phyloP scores from a whole-genome alignment of 2,888 invertebrate species.

The Lingula anatina region DNA sequence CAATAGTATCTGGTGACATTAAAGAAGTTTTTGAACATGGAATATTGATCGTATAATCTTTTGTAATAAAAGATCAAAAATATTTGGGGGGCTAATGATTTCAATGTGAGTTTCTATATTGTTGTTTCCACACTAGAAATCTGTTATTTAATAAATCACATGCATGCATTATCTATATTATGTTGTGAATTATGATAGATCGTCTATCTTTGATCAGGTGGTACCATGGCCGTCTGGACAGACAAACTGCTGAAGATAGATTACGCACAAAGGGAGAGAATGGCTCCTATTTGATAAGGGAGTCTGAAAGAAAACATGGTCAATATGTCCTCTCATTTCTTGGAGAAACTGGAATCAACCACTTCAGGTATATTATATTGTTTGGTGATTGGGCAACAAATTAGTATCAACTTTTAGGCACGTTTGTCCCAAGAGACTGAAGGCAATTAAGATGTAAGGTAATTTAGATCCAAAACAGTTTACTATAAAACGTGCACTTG shows the following conservation, averaged over 20 bases:
- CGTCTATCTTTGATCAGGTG: slow-evolving; percentile 55
- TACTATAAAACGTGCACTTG: no score
- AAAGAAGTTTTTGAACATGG: no score
- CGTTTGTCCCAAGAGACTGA: no score
- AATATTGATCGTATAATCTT: no score
- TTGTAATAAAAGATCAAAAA: no score
- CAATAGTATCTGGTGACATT: no score
- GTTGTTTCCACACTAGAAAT: background rate
- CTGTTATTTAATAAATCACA: background rate
- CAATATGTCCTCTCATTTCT: slow-evolving; percentile 92
- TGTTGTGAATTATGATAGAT: background rate
- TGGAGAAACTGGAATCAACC: slow-evolving; percentile 91
- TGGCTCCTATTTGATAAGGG: slow-evolving; percentile 88
- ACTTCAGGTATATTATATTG: slow-evolving; percentile 70
- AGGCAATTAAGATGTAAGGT: no score
- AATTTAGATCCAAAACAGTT: no score
- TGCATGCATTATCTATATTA: background rate
- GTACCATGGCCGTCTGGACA: slow-evolving; percentile 92
- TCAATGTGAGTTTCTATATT: background rate
- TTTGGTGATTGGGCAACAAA: no score
- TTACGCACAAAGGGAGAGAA: slow-evolving; percentile 77
- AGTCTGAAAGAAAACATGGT: slow-evolving; percentile 93
- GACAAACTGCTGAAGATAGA: slow-evolving; percentile 87
- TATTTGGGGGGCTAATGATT: no score
- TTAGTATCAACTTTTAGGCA: no score